Percentiles rank a stretch among this genome's conserved stretches.
Evolutionary conservation across 2,113 vertebrate species (phyloP).

Genomic region (Malaclemys terrapin): DNA sequence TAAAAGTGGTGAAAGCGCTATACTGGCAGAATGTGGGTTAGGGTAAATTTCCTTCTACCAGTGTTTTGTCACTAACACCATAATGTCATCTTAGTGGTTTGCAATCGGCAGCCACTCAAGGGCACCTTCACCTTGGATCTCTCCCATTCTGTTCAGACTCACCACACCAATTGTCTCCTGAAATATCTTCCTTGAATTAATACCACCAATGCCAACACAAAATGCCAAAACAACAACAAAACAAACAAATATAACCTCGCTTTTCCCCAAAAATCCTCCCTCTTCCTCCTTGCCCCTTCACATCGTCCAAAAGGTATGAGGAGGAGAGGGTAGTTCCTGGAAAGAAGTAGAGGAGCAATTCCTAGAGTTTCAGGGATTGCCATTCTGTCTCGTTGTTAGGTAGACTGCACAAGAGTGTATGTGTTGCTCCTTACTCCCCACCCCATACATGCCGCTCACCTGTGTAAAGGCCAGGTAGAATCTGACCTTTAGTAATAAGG

Average conservation of each 20-base stretch:
- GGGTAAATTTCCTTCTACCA: neutral
- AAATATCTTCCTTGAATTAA: neutral
- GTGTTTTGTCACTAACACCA: neutral
- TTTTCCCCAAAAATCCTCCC: neutral
- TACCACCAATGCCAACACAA: neutral
- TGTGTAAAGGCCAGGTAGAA: neutral
- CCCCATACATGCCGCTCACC: neutral
- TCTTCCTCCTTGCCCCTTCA: neutral
- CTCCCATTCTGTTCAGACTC: neutral
- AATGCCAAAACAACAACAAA: neutral
- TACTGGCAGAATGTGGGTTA: neutral
- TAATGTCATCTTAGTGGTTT: fast-evolving
- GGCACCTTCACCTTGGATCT: neutral
- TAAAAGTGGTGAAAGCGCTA: neutral
- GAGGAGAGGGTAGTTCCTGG: neutral
- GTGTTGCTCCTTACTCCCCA: neutral
- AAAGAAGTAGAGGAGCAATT: neutral
- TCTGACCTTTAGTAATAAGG: neutral
- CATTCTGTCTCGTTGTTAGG: neutral
- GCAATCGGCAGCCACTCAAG: neutral
- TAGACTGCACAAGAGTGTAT: neutral
- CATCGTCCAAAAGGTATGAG: no score
- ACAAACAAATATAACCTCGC: neutral
- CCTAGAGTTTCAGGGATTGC: neutral
- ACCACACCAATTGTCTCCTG: neutral